Evolutionary conservation across 2,888 invertebrate species (phyloP).

Genomic region (Lissocephala sabroskyi): DNA sequence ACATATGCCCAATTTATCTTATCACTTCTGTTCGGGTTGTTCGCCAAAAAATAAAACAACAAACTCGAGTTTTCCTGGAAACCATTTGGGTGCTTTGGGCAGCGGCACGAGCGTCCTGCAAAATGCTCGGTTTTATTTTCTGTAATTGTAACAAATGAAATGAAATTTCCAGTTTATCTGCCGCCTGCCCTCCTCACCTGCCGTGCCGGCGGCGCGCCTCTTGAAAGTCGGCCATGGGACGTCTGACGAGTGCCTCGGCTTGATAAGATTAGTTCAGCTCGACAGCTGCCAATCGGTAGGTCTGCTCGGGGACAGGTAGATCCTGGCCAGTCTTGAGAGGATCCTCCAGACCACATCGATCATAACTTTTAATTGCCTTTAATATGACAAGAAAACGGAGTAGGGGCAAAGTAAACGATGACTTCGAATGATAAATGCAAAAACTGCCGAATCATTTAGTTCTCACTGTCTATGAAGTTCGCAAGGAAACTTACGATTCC

Average conservation of each 20-base stretch:
- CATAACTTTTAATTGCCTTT: constrained; percentile 47
- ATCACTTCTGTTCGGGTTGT: constrained; percentile 25
- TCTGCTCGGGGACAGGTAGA: constrained; percentile 29
- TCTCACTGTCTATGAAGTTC: too few species aligned
- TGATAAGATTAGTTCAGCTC: constrained; percentile 53
- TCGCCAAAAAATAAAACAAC: constrained; percentile 41
- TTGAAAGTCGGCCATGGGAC: constrained; percentile 15
- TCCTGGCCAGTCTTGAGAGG: too few species aligned
- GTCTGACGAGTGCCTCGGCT: constrained; percentile 37
- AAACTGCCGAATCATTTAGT: too few species aligned
- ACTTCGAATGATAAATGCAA: too few species aligned
- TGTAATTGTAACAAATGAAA: constrained; percentile 53
- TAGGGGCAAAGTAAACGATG: too few species aligned
- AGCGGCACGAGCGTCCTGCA: constrained; percentile 20
- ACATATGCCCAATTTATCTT: constrained; percentile 52
- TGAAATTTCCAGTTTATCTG: constrained; percentile 4
- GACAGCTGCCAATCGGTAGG: constrained; percentile 18
- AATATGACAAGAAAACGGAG: too few species aligned
- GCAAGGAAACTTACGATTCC: too few species aligned
- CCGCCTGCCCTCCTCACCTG: constrained; percentile 37
- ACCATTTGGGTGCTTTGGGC: constrained; percentile 18
- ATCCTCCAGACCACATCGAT: too few species aligned
- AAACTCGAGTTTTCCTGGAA: constrained; percentile 14
- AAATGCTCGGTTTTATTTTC: constrained; percentile 35
- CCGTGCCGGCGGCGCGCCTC: constrained; percentile 13